Conservation (phyloP, 2,888 invertebrate genomes). For the Tipula confusa region DNA sequence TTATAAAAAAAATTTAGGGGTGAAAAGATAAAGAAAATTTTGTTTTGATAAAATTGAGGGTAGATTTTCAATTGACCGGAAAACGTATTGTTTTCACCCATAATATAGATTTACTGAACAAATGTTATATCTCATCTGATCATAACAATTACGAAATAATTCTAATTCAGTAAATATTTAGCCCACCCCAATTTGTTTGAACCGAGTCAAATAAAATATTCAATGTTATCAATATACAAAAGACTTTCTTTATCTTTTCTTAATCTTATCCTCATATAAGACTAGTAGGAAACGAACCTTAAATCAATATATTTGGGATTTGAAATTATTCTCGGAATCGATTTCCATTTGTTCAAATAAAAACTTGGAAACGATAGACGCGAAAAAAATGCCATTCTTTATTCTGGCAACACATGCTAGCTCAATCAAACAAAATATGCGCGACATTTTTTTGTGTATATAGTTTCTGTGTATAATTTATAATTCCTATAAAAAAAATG, state of each 20-base stretch:
- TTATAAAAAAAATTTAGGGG: not conserved
- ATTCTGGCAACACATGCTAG: not conserved
- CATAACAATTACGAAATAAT: not conserved
- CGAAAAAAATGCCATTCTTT: not conserved
- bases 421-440: conserved; percentile 3
- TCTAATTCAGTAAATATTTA: too few relatives aligned
- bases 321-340: not conserved
- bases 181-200: not conserved
- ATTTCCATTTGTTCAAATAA: not conserved
- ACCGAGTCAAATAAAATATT: too few relatives aligned
- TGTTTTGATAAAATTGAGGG: not conserved
- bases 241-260: not conserved
- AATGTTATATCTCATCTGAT: not conserved
- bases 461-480: not conserved
- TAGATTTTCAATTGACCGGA: not conserved
- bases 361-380: not conserved
- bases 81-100: not conserved
- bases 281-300: not conserved
- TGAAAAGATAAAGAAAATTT: not conserved
- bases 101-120: not conserved
- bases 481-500: not conserved
- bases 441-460: not conserved
- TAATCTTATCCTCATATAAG: not conserved
- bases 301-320: too few relatives aligned
- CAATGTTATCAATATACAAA: too few relatives aligned